Base-by-base conservation (phyloP, 2,888 invertebrate genomes). In the Cosmorhoe ocellata region DNA sequence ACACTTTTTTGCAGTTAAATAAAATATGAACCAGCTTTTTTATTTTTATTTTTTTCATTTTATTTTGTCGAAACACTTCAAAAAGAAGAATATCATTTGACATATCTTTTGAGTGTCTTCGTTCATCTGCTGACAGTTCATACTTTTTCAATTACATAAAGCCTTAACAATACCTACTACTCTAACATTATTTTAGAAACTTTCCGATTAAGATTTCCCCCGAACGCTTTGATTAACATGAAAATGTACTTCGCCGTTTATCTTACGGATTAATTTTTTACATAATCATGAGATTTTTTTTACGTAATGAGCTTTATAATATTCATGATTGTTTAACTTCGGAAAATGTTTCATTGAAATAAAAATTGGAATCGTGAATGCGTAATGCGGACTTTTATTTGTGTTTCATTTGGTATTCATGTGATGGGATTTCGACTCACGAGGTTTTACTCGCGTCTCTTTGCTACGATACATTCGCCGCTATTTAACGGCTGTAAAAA, bases 241-340 rank as follows among this genome's bases (percentile, higher is more conserved):
- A 67, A 71, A 78, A 79, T 70, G 66, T 72, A 73, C 73, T 77
- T 74, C 57, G 69, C 62, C 63, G 64, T 71, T 70, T 71, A 66
- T 72, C 67, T 74, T 71, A 63, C 44, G 59, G 63, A 67, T 71
- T 69, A 63, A 63, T 67, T 68, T 63, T 69, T 67, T 68, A 59
- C 67, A 67, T 69, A 66, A 66, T 69, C 64, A 71, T 63, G 67
- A 64, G 58, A 58, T 62, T 63, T 66, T 68, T 61, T 60, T 48
- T 7, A 56, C 58, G 37, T 63, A 66, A 69, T 67, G 64, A 66
- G 61, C 64, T 56, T 59, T 64, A 54, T 48, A 61, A 64, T 68
- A 68, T 68, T 71, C 67, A 69, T 67, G 60, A 63, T 56, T 53
- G 42, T 46, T 12, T 44, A 38, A 55, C 45, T 55, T 45, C 28